Evolutionary conservation across 2,888 invertebrate species (phyloP).

Genomic region (Tiphia femorata): DNA sequence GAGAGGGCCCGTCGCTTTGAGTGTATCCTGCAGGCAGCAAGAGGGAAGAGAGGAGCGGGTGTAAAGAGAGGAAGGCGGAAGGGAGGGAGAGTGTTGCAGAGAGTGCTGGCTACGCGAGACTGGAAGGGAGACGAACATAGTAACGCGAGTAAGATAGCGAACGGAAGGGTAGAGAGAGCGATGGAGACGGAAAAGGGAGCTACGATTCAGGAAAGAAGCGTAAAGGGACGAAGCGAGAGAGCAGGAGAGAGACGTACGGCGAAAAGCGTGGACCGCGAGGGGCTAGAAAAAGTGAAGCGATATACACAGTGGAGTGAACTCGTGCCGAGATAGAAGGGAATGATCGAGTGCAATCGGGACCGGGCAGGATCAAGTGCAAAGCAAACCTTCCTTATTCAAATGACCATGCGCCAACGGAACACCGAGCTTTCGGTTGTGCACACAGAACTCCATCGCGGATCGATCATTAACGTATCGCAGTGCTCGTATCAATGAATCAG

Average conservation of each 20-base stretch:
- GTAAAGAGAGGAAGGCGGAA: not conserved
- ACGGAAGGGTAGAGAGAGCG: conserved; percentile 3
- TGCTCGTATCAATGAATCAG: not conserved
- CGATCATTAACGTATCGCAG: conserved; percentile 28
- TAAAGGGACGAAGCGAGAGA: not conserved
- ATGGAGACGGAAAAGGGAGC: no score
- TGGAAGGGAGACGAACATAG: no score
- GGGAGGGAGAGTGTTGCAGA: conserved; percentile 10
- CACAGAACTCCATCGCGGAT: not conserved
- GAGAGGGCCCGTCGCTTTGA: conserved; percentile 20
- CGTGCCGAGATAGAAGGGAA: no score
- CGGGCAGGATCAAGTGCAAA: conserved; percentile 54
- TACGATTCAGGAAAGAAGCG: no score
- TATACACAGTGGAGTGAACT: conserved; percentile 3
- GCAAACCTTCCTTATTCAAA: conserved; percentile 52
- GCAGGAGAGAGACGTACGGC: not conserved
- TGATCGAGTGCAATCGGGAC: conserved; percentile 27
- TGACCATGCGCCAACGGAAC: conserved; percentile 19
- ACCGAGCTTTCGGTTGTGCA: conserved; percentile 3
- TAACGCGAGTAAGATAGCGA: not conserved
- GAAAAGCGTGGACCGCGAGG: not conserved
- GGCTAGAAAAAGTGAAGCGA: conserved; percentile 3
- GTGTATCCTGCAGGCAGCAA: not conserved
- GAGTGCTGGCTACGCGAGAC: not conserved
- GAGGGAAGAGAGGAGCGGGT: not conserved